These are phyloP conservation scores for Macaria notata DNA, from an alignment of 2,888 invertebrate genomes.

Conservation along the genomic window DNA sequence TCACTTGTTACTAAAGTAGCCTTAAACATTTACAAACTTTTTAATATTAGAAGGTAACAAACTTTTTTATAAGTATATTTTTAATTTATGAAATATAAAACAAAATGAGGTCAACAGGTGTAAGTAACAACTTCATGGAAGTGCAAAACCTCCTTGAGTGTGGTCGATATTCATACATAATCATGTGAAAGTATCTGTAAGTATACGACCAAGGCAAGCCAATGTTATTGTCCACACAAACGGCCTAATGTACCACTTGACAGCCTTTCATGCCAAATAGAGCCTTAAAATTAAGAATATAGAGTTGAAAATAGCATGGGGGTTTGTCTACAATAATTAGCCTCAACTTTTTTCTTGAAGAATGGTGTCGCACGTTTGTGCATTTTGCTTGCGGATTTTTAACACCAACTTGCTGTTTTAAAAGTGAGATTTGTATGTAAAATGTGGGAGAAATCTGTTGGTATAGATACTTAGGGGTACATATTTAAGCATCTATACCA, in stretches of 20 bases:
- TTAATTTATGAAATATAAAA: too few species aligned
- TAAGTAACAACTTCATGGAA: too few species aligned
- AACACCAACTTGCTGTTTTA: too few species aligned
- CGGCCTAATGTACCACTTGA: conserved; percentile 3
- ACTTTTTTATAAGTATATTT: too few species aligned
- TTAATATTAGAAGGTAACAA: too few species aligned
- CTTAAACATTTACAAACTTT: too few species aligned
- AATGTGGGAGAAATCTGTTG: too few species aligned
- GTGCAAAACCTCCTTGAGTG: conserved; percentile 5
- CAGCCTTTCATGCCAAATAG: not conserved
- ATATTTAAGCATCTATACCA: too few species aligned
- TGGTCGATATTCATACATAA: conserved; percentile 20
- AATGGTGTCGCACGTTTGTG: conserved; percentile 15
- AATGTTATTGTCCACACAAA: conserved; percentile 13
- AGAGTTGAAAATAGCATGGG: conserved; percentile 13
- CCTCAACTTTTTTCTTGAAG: conserved; percentile 13
- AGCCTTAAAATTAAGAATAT: not conserved
- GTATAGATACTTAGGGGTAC: too few species aligned
- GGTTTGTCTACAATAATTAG: conserved; percentile 6
- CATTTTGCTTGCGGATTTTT: not conserved
- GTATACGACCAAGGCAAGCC: conserved; percentile 4
- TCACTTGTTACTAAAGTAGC: too few species aligned
- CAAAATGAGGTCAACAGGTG: too few species aligned
- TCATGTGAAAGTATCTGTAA: conserved; percentile 22
- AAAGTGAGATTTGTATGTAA: too few species aligned